Percentiles rank a stretch among this genome's conserved stretches.
Conservation (phyloP, 2,888 invertebrate species). For the Papilio gigon region DNA sequence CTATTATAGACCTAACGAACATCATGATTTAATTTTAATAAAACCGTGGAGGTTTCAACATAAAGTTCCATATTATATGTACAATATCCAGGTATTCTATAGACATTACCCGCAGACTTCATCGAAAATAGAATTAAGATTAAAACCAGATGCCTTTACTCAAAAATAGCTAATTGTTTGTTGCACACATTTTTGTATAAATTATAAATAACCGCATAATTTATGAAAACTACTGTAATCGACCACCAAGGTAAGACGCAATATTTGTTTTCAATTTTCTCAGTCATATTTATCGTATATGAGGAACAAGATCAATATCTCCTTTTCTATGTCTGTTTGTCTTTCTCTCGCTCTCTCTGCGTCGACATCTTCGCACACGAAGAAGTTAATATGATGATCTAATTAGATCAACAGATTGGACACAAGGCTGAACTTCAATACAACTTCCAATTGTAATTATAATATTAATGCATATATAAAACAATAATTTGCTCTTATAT, state of each 20-base stretch:
- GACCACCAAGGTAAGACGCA: no score
- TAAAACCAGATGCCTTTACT: not conserved
- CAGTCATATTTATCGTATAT: not conserved
- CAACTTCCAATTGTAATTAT: not conserved
- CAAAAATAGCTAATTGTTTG: slow-evolving; percentile 13
- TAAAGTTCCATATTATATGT: not conserved
- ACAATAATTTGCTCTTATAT: not conserved
- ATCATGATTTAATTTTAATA: no score
- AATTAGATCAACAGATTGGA: no score
- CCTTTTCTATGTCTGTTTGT: not conserved
- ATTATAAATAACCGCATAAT: not conserved
- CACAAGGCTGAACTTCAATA: no score
- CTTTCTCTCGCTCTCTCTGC: not conserved
- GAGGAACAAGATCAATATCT: no score
- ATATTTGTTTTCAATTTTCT: no score
- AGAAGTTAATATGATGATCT: no score
- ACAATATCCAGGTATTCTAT: not conserved
- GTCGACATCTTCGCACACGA: not conserved
- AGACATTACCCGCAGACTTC: not conserved
- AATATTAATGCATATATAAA: not conserved
- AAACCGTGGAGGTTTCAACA: not conserved
- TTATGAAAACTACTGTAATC: not conserved
- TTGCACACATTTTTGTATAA: not conserved
- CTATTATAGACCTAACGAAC: no score
- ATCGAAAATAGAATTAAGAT: not conserved